phyloP scores from a whole-genome alignment of 2,888 invertebrate genomes.

The Xestia ashworthii region DNA sequence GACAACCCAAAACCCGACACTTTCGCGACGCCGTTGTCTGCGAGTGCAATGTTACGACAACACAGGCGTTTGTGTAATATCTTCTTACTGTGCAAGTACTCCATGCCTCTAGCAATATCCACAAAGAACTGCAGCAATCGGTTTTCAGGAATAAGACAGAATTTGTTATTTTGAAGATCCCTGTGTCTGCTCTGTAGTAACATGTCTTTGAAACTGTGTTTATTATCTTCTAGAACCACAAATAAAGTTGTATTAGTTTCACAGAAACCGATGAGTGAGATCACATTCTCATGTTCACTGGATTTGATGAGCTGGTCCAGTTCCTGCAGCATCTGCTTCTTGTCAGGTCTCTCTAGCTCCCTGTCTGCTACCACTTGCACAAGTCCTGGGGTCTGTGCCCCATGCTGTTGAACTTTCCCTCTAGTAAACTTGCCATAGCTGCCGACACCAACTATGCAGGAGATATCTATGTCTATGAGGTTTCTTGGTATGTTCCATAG shows the following conservation, averaged over 20 bases:
- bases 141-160: constrained; percentile 91
- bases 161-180: constrained; percentile 89
- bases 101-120: constrained; percentile 93
- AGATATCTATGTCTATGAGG: constrained; percentile 93
- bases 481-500: constrained; percentile 94
- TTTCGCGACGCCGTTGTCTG: constrained; percentile 92
- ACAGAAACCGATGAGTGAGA: constrained; percentile 94
- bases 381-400: constrained; percentile 87
- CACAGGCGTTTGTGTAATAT: constrained; percentile 94
- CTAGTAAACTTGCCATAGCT: constrained; percentile 95
- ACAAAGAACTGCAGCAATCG: constrained; percentile 92
- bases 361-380: constrained; percentile 93
- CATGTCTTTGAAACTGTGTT: constrained; percentile 93
- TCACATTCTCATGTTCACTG: constrained; percentile 93
- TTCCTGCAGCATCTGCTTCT: constrained; percentile 92
- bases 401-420: constrained; percentile 92
- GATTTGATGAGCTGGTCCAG: constrained; percentile 93
- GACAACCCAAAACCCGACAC: constrained; percentile 94
- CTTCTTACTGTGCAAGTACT: constrained; percentile 92
- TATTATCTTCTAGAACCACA: constrained; percentile 93
- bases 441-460: constrained; percentile 93
- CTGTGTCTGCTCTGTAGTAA: constrained; percentile 91
- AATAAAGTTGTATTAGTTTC: constrained; percentile 94
- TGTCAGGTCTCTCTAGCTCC: constrained; percentile 88
- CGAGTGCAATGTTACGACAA: constrained; percentile 93